Percentiles rank a stretch among this genome's conserved stretches.
These are phyloP conservation scores for Cervus canadensis DNA, from an alignment of 2,113 vertebrate genomes.

Conservation along the genomic window DNA sequence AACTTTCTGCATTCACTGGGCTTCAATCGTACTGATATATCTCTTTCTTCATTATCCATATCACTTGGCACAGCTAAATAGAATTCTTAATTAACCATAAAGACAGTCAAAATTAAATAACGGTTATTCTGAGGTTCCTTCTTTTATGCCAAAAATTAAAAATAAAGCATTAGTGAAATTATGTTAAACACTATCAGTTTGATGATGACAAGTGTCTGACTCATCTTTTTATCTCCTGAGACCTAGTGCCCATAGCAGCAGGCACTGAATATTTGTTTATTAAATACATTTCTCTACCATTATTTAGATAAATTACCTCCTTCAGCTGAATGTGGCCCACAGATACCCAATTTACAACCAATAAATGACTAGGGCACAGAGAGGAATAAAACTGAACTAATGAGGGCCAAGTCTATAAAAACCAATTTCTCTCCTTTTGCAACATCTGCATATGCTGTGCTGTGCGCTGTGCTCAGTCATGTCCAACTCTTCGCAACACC, in stretches of 20 bases:
- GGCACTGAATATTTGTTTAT: neutral
- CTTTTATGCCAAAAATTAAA: neutral
- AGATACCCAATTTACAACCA: neutral
- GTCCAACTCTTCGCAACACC: neutral
- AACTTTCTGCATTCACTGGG: neutral
- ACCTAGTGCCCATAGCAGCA: neutral
- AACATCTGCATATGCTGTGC: neutral
- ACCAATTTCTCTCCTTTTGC: neutral
- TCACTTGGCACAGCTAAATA: neutral
- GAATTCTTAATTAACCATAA: neutral
- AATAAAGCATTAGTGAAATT: neutral
- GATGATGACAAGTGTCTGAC: neutral
- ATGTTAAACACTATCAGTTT: neutral
- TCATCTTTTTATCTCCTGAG: neutral
- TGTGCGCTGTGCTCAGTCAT: neutral
- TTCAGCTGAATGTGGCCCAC: neutral
- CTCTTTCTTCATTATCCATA: neutral
- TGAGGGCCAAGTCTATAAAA: neutral
- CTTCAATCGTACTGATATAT: neutral
- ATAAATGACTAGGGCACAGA: neutral
- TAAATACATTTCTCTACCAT: neutral
- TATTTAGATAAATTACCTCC: neutral
- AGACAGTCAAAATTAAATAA: conserved; percentile 22
- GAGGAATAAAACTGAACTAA: neutral
- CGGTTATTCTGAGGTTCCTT: neutral